Percentiles rank a stretch among this genome's conserved stretches.
Conservation (phyloP, 2,888 invertebrate genomes). For the Diadegma fenestrale region DNA sequence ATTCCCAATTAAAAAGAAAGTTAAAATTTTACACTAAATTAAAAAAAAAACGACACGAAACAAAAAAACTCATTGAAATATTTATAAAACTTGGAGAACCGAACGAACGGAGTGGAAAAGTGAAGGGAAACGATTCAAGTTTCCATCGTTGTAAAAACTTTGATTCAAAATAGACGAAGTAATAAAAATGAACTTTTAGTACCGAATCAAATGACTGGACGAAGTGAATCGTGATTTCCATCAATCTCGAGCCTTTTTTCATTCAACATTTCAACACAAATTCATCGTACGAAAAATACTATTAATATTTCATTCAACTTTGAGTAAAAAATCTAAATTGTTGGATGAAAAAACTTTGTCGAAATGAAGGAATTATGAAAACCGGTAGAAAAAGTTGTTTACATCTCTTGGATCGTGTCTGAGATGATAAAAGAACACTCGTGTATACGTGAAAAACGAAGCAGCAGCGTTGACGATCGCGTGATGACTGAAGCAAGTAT, state of each 20-base stretch:
- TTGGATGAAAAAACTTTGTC: background rate
- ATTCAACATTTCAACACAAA: background rate
- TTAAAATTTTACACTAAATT: too few species aligned
- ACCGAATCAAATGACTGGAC: too few species aligned
- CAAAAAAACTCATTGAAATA: background rate
- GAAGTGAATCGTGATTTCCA: background rate
- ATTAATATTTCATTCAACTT: background rate
- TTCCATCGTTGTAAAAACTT: too few species aligned
- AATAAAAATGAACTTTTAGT: too few species aligned
- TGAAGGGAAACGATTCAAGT: too few species aligned
- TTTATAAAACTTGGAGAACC: background rate
- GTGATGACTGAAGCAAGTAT: slow-evolving; percentile 62
- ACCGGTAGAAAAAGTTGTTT: background rate
- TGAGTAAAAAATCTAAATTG: background rate
- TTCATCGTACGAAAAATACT: background rate
- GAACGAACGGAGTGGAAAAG: background rate
- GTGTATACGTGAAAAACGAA: slow-evolving; percentile 27
- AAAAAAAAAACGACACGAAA: background rate
- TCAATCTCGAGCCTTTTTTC: background rate
- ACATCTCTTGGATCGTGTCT: background rate
- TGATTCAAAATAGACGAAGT: too few species aligned
- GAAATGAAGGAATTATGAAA: background rate
- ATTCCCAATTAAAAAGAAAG: background rate
- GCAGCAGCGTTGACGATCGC: slow-evolving; percentile 64
- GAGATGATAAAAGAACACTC: background rate